These are phyloP conservation scores for Erpobdella octoculata DNA, from an alignment of 2,888 invertebrate species.

Conservation along the genomic window DNA sequence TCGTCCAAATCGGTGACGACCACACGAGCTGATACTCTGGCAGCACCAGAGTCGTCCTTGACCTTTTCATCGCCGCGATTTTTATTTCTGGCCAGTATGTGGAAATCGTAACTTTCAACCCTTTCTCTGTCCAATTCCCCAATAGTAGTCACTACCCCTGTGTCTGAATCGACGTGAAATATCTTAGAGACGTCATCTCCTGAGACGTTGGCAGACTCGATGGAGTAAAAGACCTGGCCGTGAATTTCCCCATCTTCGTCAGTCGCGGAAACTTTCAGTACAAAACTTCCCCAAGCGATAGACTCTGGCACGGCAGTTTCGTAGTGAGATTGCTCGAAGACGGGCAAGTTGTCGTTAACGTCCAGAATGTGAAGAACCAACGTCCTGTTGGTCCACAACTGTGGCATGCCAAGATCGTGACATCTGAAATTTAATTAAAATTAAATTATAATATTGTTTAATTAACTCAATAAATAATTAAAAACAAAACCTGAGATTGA, in stretches of 20 bases:
- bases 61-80: not conserved
- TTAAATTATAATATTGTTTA: not conserved
- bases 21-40: conserved; percentile 38
- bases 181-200: conserved; percentile 52
- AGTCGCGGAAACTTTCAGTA: conserved; percentile 68
- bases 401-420: conserved; percentile 29
- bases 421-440: conserved; percentile 1
- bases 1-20: conserved; percentile 45
- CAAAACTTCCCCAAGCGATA: conserved; percentile 25
- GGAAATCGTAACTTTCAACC: conserved; percentile 33
- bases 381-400: conserved; percentile 24
- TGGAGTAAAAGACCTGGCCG: conserved; percentile 62
- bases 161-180: conserved; percentile 40
- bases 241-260: conserved; percentile 66
- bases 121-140: conserved; percentile 78
- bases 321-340: conserved; percentile 67
- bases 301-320: conserved; percentile 67
- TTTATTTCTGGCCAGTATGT: conserved; percentile 40
- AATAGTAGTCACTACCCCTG: conserved; percentile 73
- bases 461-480: not conserved
- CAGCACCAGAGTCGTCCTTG: not conserved
- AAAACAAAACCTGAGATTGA: conserved; percentile 4
- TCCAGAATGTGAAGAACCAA: conserved; percentile 32
- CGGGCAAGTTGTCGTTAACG: conserved; percentile 36
- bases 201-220: conserved; percentile 57